Conservation (phyloP, 2,113 vertebrate species). For the Heteronetta atricapilla region DNA sequence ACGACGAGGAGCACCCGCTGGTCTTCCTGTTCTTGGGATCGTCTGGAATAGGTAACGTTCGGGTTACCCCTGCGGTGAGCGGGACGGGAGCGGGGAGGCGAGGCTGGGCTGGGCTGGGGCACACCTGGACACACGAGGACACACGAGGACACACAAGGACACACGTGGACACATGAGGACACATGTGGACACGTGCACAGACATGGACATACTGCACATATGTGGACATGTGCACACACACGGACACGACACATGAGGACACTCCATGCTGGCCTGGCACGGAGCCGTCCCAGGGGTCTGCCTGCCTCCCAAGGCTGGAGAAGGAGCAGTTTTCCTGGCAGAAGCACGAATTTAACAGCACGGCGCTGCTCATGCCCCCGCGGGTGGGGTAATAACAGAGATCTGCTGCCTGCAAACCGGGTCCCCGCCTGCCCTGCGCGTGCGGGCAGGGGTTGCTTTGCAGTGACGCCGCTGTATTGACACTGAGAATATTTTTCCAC, state of each 20-base stretch:
- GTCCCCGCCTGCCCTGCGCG: background rate
- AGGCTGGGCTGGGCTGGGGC: background rate
- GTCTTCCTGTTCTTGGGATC: slow-evolving; percentile 98
- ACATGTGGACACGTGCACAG: no score
- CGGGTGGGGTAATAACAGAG: background rate
- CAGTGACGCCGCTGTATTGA: background rate
- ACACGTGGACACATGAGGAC: no score
- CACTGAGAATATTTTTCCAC: background rate
- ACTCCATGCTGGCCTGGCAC: background rate
- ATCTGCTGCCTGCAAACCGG: background rate
- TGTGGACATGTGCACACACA: no score
- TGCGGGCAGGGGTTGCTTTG: background rate
- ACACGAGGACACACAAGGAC: no score
- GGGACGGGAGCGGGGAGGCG: background rate
- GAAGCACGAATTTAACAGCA: background rate
- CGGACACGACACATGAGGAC: no score
- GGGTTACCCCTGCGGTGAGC: background rate
- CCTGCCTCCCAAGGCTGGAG: no score
- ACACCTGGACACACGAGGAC: no score
- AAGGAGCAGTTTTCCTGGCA: background rate
- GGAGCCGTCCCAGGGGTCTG: background rate
- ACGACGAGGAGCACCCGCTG: slow-evolving; percentile 95
- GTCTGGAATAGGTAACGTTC: slow-evolving; percentile 91
- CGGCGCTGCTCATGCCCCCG: background rate
- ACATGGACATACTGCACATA: no score